Percentiles rank a stretch among this genome's conserved stretches.
Conservation (phyloP, 1,140 invertebrate genomes). For the Delia radicum region DNA sequence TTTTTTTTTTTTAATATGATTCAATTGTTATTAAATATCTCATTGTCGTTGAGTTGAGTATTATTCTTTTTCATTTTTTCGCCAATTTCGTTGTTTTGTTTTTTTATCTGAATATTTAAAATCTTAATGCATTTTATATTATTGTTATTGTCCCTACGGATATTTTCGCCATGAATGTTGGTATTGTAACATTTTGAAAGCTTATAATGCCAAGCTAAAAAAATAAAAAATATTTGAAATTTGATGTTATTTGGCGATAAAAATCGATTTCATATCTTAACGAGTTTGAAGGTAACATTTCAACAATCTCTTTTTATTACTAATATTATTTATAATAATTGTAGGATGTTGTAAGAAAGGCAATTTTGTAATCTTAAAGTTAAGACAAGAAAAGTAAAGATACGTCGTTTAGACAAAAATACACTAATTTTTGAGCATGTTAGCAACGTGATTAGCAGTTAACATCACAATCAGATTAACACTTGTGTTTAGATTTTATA, state of each 20-base stretch:
- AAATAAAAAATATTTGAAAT: neutral
- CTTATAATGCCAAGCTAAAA: neutral
- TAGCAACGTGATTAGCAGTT: too few species aligned
- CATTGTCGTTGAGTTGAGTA: neutral
- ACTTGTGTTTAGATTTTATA: too few species aligned
- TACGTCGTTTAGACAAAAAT: too few species aligned
- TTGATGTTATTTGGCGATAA: neutral
- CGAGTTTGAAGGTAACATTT: neutral
- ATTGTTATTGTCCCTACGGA: constrained; percentile 12
- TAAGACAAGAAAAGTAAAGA: too few species aligned
- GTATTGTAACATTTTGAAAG: neutral
- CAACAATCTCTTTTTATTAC: too few species aligned
- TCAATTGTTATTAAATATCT: neutral
- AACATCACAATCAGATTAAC: too few species aligned
- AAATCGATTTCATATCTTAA: neutral
- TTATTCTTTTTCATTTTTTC: neutral
- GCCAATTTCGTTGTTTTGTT: neutral
- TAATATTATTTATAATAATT: too few species aligned
- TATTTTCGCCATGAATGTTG: neutral
- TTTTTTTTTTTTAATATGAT: neutral
- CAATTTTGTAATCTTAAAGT: too few species aligned
- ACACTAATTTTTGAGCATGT: too few species aligned
- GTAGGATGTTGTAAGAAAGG: too few species aligned
- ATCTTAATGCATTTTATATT: constrained; percentile 26
- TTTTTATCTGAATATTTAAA: constrained; percentile 19